Base-by-base conservation (phyloP, 2,888 invertebrate genomes). In the Amorpha juglandis region DNA sequence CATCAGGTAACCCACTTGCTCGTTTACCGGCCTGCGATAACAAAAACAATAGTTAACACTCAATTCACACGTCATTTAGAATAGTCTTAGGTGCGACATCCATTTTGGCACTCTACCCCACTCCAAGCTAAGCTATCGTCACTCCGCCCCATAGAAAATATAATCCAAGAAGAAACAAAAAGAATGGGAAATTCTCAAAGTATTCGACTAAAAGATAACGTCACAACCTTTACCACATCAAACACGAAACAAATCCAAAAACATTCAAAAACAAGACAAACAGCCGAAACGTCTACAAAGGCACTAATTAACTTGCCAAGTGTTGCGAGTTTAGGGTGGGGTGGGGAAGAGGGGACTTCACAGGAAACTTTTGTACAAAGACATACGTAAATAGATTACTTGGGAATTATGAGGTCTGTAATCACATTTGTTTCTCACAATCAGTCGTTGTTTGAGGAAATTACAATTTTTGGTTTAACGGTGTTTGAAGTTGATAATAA, bases 231-330 rank as follows among this genome's bases (percentile, higher is more conserved):
- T 9, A 38, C 45, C 19, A 35, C 53, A 42, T 51, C 33, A 63
- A 58, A 58, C 50, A 50, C 16, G 33, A 51, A 38, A 63, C 48
- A 51, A 63, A 58, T 58, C 38, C 42, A 38, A 58, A 58, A 58
- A 58, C 58, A 58, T 58, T 58, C 58, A 48, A 65, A 47, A 55
- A 55, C 65, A 42, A 52, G 62, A 63, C 51, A 63, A 64, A 50
- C 62, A 33, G 51, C 52, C 64, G 45, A 67, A 67, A 51, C 51
- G 14, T 53, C 52, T 55, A 70, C 70, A 70, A 68, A 68, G 68
- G 63, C 58, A 62, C 63, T 70, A 70, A 70, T 68, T 70, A 68
- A 68, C 63, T 68, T 68, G 63, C 66, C 58, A 62, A 52, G 63
- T 52, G 63, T 66, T 50, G 14, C 50, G 21, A 55, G 47, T 42